Conservation (phyloP, 2,888 invertebrate species). For the Branchellion lobata region DNA sequence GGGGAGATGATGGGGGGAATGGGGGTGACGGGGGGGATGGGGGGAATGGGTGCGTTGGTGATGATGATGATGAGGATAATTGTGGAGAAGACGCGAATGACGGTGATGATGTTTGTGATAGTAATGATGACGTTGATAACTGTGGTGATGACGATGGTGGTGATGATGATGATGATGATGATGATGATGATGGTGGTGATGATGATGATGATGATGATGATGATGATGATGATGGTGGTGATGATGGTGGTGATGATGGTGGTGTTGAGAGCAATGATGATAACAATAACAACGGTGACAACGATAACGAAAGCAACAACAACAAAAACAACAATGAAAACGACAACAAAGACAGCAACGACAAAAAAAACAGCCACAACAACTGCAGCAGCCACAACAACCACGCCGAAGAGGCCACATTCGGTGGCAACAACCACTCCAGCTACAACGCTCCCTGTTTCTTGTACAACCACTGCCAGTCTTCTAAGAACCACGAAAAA, state of each 20-base stretch:
- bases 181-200: slow-evolving; percentile 2
- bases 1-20: too few relatives aligned
- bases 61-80: too few relatives aligned
- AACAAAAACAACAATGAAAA: neutral
- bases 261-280: neutral
- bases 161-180: slow-evolving; percentile 20
- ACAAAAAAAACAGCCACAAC: neutral
- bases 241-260: slow-evolving; percentile 21
- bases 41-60: too few relatives aligned
- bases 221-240: neutral
- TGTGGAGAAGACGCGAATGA: too few relatives aligned
- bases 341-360: neutral
- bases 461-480: too few relatives aligned
- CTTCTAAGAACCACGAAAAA: too few relatives aligned
- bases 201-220: slow-evolving; percentile 12
- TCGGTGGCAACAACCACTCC: too few relatives aligned
- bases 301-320: neutral
- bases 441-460: too few relatives aligned
- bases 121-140: neutral
- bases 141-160: neutral
- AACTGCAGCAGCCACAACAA: neutral
- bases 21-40: too few relatives aligned
- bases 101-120: too few relatives aligned
- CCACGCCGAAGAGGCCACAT: neutral
- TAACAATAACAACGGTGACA: neutral